Evolutionary conservation across 53 echinoderm and acorn worm genomes (phyloP).

Genomic region (Actinopyga echinites): DNA sequence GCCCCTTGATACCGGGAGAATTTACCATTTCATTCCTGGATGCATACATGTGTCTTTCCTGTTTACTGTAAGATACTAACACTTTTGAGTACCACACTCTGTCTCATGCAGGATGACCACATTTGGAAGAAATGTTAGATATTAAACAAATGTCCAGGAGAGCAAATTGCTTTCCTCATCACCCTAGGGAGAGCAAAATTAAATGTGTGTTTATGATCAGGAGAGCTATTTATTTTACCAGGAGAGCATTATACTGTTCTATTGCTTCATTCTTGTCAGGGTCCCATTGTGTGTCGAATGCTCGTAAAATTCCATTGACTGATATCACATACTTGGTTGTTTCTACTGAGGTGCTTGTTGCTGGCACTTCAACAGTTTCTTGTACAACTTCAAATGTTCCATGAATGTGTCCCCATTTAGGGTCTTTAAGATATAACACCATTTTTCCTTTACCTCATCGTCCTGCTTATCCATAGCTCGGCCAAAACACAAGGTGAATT

Average conservation of each 20-base stretch:
- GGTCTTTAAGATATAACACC: slow-evolving; percentile 33
- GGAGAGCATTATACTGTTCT: no score
- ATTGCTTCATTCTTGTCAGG: no score
- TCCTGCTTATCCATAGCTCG: background rate
- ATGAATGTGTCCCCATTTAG: slow-evolving; percentile 11
- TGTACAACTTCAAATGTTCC: background rate
- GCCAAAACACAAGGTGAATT: slow-evolving; percentile 24
- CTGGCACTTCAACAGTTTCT: background rate
- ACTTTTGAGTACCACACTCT: no score
- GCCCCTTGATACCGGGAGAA: slow-evolving; percentile 42
- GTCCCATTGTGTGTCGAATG: slow-evolving; percentile 49
- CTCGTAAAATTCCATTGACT: slow-evolving; percentile 1
- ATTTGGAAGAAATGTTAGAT: no score
- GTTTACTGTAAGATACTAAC: no score
- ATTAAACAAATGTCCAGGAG: no score
- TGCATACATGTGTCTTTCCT: no score
- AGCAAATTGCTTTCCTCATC: no score
- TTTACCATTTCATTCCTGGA: slow-evolving; percentile 42
- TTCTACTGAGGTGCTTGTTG: background rate
- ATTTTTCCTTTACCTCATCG: slow-evolving; percentile 22
- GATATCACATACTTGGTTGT: background rate
- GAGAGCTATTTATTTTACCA: no score
- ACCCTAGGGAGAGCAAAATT: no score
- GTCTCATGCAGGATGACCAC: no score
- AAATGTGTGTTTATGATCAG: no score